These are phyloP conservation scores for Sminthurinus signatus DNA, from an alignment of 1,140 invertebrate genomes.

Conservation along the genomic window DNA sequence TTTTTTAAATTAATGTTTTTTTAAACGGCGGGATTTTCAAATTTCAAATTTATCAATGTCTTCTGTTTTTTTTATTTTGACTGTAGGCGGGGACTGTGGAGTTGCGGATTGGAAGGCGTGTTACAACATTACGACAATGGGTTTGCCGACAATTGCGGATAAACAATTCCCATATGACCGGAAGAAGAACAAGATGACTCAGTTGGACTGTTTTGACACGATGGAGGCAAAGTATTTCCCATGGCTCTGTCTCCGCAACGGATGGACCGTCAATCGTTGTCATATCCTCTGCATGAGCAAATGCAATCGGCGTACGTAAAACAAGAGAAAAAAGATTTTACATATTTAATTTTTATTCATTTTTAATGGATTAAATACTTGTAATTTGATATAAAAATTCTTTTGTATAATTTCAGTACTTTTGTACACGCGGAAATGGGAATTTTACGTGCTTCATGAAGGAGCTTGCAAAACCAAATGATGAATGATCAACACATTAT, in stretches of 20 bases:
- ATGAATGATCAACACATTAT: too few relatives aligned
- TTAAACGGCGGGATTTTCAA: not conserved
- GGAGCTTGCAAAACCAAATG: slow-evolving; percentile 9
- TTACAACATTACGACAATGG: slow-evolving; percentile 3
- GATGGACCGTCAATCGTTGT: slow-evolving; percentile 27
- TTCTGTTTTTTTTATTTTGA: not conserved
- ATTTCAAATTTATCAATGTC: not conserved
- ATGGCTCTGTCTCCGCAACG: slow-evolving; percentile 23
- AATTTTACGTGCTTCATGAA: slow-evolving; percentile 10
- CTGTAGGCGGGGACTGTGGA: slow-evolving; percentile 14
- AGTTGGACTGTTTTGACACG: slow-evolving; percentile 1
- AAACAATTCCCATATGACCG: not conserved
- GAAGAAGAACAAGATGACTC: not conserved
- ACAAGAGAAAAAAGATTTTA: not conserved
- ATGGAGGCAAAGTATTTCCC: slow-evolving; percentile 6
- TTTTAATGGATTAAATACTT: not conserved
- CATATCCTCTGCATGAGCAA: slow-evolving; percentile 18
- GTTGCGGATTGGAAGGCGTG: slow-evolving; percentile 17
- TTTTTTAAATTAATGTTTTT: not conserved
- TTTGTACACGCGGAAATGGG: slow-evolving; percentile 6
- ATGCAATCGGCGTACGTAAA: slow-evolving; percentile 11
- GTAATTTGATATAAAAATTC: not conserved
- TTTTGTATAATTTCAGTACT: not conserved
- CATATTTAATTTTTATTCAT: not conserved
- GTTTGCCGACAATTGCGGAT: not conserved